Base-by-base conservation (phyloP, 2,888 invertebrate species). In the Bombylius discolor region DNA sequence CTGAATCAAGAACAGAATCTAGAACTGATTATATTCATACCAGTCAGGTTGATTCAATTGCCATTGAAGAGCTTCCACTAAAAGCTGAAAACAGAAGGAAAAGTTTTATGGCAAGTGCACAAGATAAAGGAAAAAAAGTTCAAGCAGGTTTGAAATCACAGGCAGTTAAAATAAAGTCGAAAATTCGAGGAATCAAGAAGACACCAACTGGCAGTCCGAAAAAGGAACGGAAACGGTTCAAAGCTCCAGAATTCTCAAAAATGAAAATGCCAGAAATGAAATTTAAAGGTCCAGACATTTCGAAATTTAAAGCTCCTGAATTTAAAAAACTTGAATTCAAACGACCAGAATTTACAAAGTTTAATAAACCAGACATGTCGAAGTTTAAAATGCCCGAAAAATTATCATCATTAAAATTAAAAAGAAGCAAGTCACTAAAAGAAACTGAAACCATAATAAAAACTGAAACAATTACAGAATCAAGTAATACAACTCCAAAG, bases 151-250 rank as follows among this genome's bases (percentile, higher is more conserved):
- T 88, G 51, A 82, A 81, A 63, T 78, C 76, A 46, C 85, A 87
- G 68, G 87, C 88, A 14, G 85, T 82, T 36, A 85, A 84, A 71
- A 69, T 90, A 36, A 83, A 82, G 68, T 80, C 80, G 1, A 84
- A 84, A 67, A 67, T 87, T 56, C 80, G 81, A 65, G 79, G 75
- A 59, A 79, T 83, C 7, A 81, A 80, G 68, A 72, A 77, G 51
- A 78, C 80, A 49, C 65, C 67, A 12, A 67, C 70, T 6, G 66
- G 65, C 14, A 74, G 71, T 56, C 71, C 71, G 4, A 71, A 71
- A 55, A 70, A 72, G 56, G 72, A 70, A 51, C 66, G 71, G 2
- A 67, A 68, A 58, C 68, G 68, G 47, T 73, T 71, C 56, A 69
- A 69, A 61, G 68, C 71, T 0, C 72, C 71, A 0, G 69, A 75